Conservation (phyloP, 2,113 vertebrate species). For the Pardalotus punctatus region DNA sequence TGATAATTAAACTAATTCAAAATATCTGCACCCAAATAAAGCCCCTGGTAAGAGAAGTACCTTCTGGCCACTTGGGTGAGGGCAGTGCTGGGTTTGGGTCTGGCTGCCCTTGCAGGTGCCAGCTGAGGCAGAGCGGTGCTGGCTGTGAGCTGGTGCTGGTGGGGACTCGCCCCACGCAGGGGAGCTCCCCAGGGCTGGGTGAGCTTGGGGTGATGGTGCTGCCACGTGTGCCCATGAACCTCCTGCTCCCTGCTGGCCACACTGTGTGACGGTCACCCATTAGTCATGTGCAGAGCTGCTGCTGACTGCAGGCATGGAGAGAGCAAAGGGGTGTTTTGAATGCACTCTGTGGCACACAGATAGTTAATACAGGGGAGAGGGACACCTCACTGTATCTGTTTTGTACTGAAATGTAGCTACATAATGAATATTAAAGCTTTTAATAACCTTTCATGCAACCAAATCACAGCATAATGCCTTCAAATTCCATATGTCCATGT, state of each 20-base stretch:
- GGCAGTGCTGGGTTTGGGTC: background rate
- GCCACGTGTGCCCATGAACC: background rate
- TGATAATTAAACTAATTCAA: background rate
- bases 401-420: background rate
- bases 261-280: background rate
- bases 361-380: no score
- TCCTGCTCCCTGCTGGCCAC: background rate
- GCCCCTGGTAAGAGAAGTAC: no score
- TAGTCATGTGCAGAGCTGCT: background rate
- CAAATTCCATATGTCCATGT: background rate
- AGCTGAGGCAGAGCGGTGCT: background rate
- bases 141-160: accelerated
- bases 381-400: background rate
- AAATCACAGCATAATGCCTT: background rate
- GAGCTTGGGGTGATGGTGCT: background rate
- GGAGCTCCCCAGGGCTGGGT: background rate
- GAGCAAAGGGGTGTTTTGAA: background rate
- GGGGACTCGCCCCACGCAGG: background rate
- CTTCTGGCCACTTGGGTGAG: background rate
- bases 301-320: background rate
- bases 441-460: background rate
- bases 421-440: background rate
- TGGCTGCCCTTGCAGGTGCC: background rate
- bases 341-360: background rate
- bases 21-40: background rate